phyloP scores from a whole-genome alignment of 2,888 invertebrate species.

The Deilephila elpenor region DNA sequence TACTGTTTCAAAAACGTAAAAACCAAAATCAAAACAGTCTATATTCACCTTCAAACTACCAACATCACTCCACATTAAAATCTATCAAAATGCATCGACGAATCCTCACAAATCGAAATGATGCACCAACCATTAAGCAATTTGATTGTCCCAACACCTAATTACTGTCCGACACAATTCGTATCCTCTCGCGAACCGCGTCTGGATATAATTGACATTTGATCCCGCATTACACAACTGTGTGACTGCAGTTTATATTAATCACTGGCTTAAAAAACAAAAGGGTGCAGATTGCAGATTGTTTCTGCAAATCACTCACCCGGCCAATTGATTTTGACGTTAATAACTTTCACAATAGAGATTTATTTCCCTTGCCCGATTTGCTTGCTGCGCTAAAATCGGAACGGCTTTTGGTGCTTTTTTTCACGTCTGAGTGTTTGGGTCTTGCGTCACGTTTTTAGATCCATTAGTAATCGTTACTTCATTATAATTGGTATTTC shows the following conservation, averaged over 20 bases:
- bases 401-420: not conserved
- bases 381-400: not conserved
- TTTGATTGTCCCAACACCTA: not conserved
- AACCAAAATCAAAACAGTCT: too few species aligned
- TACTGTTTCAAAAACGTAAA: too few species aligned
- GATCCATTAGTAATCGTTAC: too few species aligned
- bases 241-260: constrained; percentile 47
- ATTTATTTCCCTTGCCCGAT: constrained; percentile 38
- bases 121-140: not conserved
- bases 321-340: constrained; percentile 43
- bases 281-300: constrained; percentile 48
- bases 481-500: too few species aligned
- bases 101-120: not conserved
- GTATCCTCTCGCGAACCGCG: not conserved
- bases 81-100: not conserved
- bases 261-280: constrained; percentile 47
- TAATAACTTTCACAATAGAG: constrained; percentile 39
- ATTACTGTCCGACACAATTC: not conserved
- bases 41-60: too few species aligned
- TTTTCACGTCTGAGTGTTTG: constrained; percentile 22
- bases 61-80: too few species aligned
- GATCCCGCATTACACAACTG: constrained; percentile 34
- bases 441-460: not conserved
- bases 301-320: constrained; percentile 49
- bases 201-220: constrained; percentile 14